Conservation (phyloP, 2,797 vertebrate genomes). For the Xenopus petersii region DNA sequence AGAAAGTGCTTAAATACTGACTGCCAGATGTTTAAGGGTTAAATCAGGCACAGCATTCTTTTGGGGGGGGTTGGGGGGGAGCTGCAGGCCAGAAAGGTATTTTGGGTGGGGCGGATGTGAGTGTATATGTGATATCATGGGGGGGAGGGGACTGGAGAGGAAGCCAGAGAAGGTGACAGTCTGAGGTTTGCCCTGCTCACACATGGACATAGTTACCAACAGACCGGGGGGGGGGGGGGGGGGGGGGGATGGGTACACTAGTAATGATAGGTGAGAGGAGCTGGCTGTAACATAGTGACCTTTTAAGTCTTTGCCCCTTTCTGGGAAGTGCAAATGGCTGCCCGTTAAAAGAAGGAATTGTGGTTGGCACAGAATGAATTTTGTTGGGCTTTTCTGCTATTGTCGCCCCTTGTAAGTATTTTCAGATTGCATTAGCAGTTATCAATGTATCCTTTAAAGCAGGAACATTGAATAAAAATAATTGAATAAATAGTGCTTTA, state of each 20-base stretch:
- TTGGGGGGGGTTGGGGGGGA: constrained; percentile 6
- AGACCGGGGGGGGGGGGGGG: constrained; percentile 19
- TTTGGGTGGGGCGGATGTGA: constrained; percentile 42
- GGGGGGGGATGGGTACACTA: constrained; percentile 9
- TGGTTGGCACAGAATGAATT: no score
- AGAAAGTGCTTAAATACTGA: not conserved
- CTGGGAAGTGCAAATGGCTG: constrained; percentile 6
- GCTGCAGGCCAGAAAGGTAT: constrained; percentile 24
- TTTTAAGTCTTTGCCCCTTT: not conserved
- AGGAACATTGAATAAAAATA: no score
- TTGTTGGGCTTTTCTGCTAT: no score
- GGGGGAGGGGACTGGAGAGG: constrained; percentile 17
- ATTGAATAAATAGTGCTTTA: no score
- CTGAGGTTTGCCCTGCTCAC: constrained; percentile 23
- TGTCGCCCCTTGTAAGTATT: no score
- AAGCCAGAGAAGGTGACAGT: constrained; percentile 16
- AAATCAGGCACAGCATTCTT: constrained; percentile 16
- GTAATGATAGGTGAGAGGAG: not conserved
- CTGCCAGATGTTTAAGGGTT: constrained; percentile 1
- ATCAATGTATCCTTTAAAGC: no score
- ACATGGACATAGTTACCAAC: constrained; percentile 9
- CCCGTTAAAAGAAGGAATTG: no score
- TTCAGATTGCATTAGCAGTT: no score
- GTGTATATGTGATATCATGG: constrained; percentile 23
- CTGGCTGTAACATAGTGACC: not conserved